Conservation (phyloP, 1,140 invertebrate genomes). For the Zaprionus africanus region DNA sequence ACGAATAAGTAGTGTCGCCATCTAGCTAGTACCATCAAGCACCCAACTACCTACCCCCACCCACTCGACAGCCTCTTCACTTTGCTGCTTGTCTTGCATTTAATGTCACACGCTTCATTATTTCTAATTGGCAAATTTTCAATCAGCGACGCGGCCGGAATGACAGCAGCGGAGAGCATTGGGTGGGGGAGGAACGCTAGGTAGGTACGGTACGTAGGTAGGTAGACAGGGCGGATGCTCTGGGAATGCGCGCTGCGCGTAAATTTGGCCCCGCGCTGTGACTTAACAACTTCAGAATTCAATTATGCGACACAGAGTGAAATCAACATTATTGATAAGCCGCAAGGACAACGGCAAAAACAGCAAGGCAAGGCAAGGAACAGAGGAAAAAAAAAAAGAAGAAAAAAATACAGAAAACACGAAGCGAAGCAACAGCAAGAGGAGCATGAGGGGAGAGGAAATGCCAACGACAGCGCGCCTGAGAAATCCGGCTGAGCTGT, state of each 20-base stretch:
- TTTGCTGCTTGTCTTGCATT: conserved; percentile 81
- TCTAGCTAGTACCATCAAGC: conserved; percentile 1
- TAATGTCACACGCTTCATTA: conserved; percentile 83
- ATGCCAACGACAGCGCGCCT: conserved; percentile 31
- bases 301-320: conserved; percentile 82
- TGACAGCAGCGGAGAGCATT: conserved; percentile 15
- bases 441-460: neutral
- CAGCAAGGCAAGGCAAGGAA: conserved; percentile 7
- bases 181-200: too few relatives aligned
- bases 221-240: conserved; percentile 25
- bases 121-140: conserved; percentile 83
- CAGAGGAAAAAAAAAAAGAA: neutral
- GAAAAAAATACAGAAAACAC: conserved; percentile 10
- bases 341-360: conserved; percentile 73
- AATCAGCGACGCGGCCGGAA: conserved; percentile 64
- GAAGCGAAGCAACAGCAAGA: conserved; percentile 16
- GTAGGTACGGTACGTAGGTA: neutral
- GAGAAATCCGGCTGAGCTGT: conserved; percentile 1
- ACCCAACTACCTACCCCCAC: neutral
- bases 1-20: conserved; percentile 41
- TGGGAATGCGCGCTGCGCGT: conserved; percentile 66
- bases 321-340: conserved; percentile 83
- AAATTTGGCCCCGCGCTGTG: conserved; percentile 71
- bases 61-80: conserved; percentile 37
- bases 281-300: conserved; percentile 83